Conservation (phyloP, 2,888 invertebrate species). For the Lithophane semibrunnea region DNA sequence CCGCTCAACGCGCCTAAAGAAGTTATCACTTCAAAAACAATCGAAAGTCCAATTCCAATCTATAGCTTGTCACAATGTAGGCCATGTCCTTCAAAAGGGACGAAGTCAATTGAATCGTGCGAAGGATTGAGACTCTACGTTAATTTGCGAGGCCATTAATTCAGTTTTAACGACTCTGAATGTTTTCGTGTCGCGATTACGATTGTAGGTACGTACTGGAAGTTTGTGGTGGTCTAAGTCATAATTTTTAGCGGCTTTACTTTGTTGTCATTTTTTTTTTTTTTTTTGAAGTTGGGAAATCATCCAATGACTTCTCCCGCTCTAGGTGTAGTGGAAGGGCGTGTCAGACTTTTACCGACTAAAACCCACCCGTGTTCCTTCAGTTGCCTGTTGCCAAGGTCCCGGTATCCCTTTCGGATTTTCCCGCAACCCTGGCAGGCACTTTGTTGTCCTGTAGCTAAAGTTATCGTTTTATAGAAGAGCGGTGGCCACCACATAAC, state of each 20-base stretch:
- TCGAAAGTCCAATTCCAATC: constrained; percentile 9
- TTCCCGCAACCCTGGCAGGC: no score
- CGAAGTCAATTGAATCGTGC: constrained; percentile 52
- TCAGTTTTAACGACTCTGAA: constrained; percentile 81
- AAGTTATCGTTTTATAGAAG: not conserved
- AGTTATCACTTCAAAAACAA: constrained; percentile 2
- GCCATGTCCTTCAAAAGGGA: constrained; percentile 48
- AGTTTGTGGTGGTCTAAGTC: constrained; percentile 62
- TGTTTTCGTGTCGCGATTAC: constrained; percentile 81
- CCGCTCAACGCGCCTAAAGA: not conserved
- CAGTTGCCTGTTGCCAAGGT: no score
- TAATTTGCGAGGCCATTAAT: constrained; percentile 84
- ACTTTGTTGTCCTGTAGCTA: no score
- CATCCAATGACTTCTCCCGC: no score
- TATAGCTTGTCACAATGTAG: constrained; percentile 28
- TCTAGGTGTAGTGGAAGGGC: no score
- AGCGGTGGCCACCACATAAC: not conserved
- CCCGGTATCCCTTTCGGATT: no score
- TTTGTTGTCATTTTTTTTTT: not conserved
- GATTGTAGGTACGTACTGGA: constrained; percentile 66
- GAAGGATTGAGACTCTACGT: constrained; percentile 69
- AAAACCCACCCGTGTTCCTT: no score
- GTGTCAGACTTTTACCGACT: no score
- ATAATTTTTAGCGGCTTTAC: constrained; percentile 14
- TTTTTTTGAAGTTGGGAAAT: no score